Base-by-base conservation (phyloP, 1,140 invertebrate genomes). In the Dufourea novaeangliae region DNA sequence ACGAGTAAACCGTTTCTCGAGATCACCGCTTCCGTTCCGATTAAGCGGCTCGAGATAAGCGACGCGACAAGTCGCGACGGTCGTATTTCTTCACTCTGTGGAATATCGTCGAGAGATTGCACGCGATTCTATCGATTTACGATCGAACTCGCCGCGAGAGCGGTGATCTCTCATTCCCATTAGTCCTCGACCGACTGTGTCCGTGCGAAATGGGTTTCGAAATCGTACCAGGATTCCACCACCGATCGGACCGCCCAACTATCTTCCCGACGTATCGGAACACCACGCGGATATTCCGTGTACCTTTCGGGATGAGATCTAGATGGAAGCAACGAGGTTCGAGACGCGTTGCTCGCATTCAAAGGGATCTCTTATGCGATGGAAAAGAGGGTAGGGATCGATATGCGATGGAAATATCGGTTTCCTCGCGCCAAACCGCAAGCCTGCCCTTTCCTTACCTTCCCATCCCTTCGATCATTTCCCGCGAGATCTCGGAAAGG, bases 211-310 rank as follows among this genome's bases (percentile, higher is more conserved):
- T 84, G 81, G 82, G 70, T 75, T 83, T 83, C 70, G 54, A 83
- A 66, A 84, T 83, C 71, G 82, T 80, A 84, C 83, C 72, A 83
- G 82, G 81, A 69, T 71, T 66, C 66, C 66, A 46, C 54, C 62
- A 44, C 10, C 39, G 12, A 29, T 11, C 22, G 32, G 52, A 59
- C 62, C 37, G 14, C 44, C 12, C 14, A 14, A 7, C 54, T 14
- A 5, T 17, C 46, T 50, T 50, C 37, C 22, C 32, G 73, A 59
- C 50, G 25, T 25, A 14, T n/a, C 50, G 54, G 62, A 22, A 67
- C 27, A 41, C 46, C 34, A 61, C 8, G 50, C 41, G 6, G 22
- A 64, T 54, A 72, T 37, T 39, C 69, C 62, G 37, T n/a, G 34
- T 41, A 62, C 52, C 70, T 73, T 59, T 66, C 37, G 57, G 27